These are phyloP conservation scores for Pyrocephalus nanus DNA, from an alignment of 2,797 vertebrate species.

Conservation along the genomic window DNA sequence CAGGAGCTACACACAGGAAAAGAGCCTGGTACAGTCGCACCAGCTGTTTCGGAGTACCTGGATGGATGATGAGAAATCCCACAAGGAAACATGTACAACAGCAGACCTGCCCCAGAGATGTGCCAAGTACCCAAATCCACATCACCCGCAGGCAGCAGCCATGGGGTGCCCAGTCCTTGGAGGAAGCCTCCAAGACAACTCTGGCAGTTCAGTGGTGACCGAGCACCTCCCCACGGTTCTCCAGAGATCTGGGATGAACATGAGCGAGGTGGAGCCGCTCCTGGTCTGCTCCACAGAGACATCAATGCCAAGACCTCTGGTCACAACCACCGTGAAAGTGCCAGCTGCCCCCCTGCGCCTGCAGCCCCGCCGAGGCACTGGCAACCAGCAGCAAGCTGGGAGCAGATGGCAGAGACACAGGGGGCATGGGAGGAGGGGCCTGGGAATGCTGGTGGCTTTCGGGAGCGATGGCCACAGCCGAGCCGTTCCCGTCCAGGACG, in stretches of 20 bases:
- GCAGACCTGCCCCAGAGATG: background rate
- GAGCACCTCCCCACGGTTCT: fast-evolving
- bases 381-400: background rate
- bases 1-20: background rate
- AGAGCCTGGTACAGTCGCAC: background rate
- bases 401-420: conserved; percentile 26
- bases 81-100: fast-evolving
- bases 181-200: background rate
- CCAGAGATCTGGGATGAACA: background rate
- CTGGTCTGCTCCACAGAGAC: background rate
- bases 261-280: fast-evolving
- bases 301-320: background rate
- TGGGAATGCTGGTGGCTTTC: background rate
- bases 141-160: background rate
- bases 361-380: background rate
- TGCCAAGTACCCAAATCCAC: background rate
- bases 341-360: background rate
- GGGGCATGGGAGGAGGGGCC: background rate
- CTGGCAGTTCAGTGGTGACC: background rate
- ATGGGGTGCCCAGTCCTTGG: background rate
- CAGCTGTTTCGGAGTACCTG: background rate
- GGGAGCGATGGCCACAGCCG: background rate
- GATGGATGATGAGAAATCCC: background rate
- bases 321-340: background rate
- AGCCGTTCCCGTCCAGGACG: background rate